Conservation (phyloP, 2,113 vertebrate genomes). For the Hemibagrus wyckioides region DNA sequence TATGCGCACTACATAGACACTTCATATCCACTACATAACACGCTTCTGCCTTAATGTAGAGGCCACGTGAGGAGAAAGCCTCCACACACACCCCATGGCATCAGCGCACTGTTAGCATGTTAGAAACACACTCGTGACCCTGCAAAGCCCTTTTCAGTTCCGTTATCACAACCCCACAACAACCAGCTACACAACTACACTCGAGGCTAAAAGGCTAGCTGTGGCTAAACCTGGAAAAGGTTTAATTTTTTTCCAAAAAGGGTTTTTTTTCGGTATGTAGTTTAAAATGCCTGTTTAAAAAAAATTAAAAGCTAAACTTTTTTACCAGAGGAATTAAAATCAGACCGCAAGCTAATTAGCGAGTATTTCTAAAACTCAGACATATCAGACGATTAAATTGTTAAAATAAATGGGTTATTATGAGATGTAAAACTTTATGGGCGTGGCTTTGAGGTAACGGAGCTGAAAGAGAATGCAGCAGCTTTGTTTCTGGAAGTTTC, state of each 20-base stretch:
- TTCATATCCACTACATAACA: not conserved
- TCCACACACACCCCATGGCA: not conserved
- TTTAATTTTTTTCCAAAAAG: not conserved
- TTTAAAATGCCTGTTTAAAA: not conserved
- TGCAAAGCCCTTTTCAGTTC: not conserved
- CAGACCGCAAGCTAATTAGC: not conserved
- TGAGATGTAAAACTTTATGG: too few relatives aligned
- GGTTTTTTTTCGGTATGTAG: not conserved
- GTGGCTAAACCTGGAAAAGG: not conserved
- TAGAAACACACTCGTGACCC: not conserved
- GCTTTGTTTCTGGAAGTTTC: not conserved
- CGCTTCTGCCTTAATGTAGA: slow-evolving; percentile 35
- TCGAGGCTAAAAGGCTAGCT: not conserved
- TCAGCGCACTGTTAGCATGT: not conserved
- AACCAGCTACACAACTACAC: not conserved
- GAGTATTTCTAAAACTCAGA: not conserved
- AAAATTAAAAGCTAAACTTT: not conserved
- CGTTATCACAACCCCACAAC: not conserved
- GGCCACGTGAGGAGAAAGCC: not conserved
- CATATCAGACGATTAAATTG: not conserved
- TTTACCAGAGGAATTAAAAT: not conserved
- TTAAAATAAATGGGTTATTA: not conserved
- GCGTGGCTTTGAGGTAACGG: not conserved
- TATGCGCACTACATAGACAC: not conserved
- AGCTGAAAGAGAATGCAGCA: not conserved